Base-by-base conservation (phyloP, 2,797 vertebrate species). In the Brachyalestes nurse region DNA sequence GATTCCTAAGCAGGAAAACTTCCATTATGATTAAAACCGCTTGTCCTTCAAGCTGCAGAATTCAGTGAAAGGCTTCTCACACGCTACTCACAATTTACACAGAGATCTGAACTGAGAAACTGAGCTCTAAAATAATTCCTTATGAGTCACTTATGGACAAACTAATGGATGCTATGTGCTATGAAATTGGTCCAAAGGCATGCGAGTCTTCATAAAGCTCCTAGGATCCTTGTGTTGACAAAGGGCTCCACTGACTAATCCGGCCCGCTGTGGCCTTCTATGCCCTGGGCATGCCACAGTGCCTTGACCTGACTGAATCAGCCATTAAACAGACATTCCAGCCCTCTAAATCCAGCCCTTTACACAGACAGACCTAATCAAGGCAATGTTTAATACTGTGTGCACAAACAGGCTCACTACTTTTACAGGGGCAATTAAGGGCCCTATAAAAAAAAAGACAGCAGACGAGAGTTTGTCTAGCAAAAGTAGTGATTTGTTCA, bases 261-360 rank as follows among this genome's bases (percentile, higher is more conserved):
- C 90, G 72, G 47, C 55, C 55, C 72, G 65, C 71, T 73, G 74
- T 72, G 72, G 65, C 53, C 64, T 78, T 79, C 90, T 90, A 91
- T 86, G 76, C 87, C 85, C 86, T 80, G 84, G 82, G 87, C 90
- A 91, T 86, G 88, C 82, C 69, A 87, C 84, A 79, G 85, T 89
- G 89, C 84, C 88, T 85, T 86, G 83, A 72, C 81, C 82, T 87
- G 90, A 93, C 93, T 91, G 91, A 83, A 83, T 80, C 88, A 47
- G 6, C 72, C 75, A 72, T 80, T 82, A 85, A 86, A 80, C 80
- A 53, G 86, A 86, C 84, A 89, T 87, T 85, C 87, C 89, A 88
- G 89, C 87, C 74, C 85, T 84, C 82, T 87, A 77, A 75, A 81
- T 70, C 72, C 74, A 49, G 42, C 40, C 42, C 71, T 86, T 77